A percentile compares a stretch with the other conserved stretches of the same genome.
Conservation (phyloP, 2,797 vertebrate genomes). For the Pangasius larnaudii region DNA sequence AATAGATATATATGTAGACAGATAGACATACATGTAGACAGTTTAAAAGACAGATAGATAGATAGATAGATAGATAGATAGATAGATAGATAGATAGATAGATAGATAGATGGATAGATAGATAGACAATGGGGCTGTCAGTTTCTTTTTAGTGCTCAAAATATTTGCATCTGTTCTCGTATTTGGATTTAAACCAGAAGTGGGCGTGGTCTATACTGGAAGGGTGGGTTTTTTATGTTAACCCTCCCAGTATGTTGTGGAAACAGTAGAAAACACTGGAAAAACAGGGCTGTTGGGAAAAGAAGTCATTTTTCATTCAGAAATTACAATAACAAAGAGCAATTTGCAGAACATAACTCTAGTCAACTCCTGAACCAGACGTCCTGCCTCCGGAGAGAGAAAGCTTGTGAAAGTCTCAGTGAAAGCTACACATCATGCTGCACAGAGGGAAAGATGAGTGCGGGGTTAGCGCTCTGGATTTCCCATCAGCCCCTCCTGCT, state of each 20-base stretch:
- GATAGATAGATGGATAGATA: neutral
- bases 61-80: neutral
- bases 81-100: neutral
- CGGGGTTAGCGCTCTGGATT: slow-evolving; percentile 28
- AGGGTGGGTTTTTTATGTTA: neutral
- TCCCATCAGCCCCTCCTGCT: slow-evolving; percentile 29
- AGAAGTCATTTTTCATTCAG: neutral
- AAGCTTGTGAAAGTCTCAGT: neutral
- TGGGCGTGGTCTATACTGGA: neutral
- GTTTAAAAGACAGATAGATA: neutral
- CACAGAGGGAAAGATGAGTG: neutral
- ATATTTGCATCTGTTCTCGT: neutral
- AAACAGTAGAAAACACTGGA: neutral
- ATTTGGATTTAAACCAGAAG: neutral
- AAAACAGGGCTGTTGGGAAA: neutral
- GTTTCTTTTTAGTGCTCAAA: neutral
- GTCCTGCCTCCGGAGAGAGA: neutral
- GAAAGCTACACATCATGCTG: neutral
- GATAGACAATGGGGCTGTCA: neutral
- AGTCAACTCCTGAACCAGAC: neutral
- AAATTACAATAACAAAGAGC: neutral
- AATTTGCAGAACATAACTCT: neutral
- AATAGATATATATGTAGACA: too few relatives aligned
- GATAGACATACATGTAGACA: neutral
- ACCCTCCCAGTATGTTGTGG: neutral